These are phyloP conservation scores for Typhlomys cinereus DNA, from an alignment of 2,113 vertebrate genomes.

Conservation along the genomic window DNA sequence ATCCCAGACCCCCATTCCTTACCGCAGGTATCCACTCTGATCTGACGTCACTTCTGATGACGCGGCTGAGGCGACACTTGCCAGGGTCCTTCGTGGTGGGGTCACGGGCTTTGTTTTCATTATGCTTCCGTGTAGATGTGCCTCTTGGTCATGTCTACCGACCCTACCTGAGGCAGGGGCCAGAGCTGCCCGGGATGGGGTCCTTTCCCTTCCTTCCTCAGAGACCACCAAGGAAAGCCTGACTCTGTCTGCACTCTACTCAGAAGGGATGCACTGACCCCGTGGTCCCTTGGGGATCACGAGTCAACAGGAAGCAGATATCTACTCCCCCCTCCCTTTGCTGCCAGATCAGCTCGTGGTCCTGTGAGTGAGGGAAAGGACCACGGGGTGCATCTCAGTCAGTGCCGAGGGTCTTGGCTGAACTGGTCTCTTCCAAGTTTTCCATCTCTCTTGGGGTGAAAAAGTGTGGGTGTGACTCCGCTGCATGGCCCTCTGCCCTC, in stretches of 20 bases:
- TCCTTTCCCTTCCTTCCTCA: neutral
- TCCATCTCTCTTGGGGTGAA: neutral
- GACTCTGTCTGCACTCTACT: neutral
- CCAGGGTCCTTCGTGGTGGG: neutral
- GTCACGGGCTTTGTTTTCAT: neutral
- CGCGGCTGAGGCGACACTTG: neutral
- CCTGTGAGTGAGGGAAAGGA: neutral
- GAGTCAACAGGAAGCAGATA: too few species aligned
- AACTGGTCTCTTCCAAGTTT: rapidly evolving
- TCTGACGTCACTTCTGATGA: neutral
- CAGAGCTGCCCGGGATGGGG: neutral
- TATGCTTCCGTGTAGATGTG: too few species aligned
- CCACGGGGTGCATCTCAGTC: neutral
- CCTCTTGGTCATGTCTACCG: rapidly evolving
- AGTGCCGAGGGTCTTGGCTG: neutral
- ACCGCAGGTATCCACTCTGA: neutral
- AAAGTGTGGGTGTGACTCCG: neutral
- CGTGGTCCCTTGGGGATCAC: rapidly evolving
- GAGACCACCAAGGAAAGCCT: neutral
- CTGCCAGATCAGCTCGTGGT: neutral
- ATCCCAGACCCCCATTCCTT: neutral
- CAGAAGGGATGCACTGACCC: neutral
- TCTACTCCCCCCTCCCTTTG: neutral
- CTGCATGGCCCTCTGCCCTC: neutral
- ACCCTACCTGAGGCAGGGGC: neutral